Evolutionary conservation across 2,888 invertebrate species (phyloP), one percentile per base, ranked within the genome.

Genomic region (Yponomeuta evonymella): DNA sequence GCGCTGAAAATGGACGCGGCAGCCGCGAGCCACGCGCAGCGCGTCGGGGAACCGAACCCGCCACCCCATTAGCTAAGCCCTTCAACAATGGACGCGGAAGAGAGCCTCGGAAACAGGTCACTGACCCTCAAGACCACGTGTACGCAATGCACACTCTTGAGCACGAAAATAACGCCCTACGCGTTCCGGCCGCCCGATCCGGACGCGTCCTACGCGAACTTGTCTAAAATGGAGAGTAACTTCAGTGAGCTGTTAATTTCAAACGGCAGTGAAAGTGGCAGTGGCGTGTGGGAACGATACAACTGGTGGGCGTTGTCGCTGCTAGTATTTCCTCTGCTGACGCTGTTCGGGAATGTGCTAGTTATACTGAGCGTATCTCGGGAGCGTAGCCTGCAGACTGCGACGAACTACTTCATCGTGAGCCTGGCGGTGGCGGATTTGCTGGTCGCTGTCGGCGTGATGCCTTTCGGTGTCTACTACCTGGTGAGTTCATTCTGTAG

Each of bases 331-430:
- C 98, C 99, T 63, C 94, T 97, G 79, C 94, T 98, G 79, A 99
- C 99, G 51, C 94, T 99, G 73, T 98, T 99, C 87, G 99, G 99
- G 73, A 99, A 99, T 90, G 97, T 98, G 75, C 94, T 99, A 79
- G 99, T 99, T 79, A 98, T 99, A 79, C 89, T 99, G 80, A 97
- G 98, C 89, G 99, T 99, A 70, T 95, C 95, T 76, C 94, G 96
- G 76, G 99, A 99, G 86, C 94, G 97, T 75, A 95, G 96, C 74
- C 93, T 99, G 76, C 98, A 98, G 88, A 97, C 98, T 64, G 98
- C 98, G 77, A 99, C 99, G 78, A 99, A 99, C 93, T 99, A 99
- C 93, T 99, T 99, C 93, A 99, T 99, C 87, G 98, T 99, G 81
- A 98, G 98, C 82, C 91, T 99, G 81, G 99, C 99, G 71, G 95